phyloP scores from a whole-genome alignment of 1,140 invertebrate genomes.

The Trichogramma pretiosum region DNA sequence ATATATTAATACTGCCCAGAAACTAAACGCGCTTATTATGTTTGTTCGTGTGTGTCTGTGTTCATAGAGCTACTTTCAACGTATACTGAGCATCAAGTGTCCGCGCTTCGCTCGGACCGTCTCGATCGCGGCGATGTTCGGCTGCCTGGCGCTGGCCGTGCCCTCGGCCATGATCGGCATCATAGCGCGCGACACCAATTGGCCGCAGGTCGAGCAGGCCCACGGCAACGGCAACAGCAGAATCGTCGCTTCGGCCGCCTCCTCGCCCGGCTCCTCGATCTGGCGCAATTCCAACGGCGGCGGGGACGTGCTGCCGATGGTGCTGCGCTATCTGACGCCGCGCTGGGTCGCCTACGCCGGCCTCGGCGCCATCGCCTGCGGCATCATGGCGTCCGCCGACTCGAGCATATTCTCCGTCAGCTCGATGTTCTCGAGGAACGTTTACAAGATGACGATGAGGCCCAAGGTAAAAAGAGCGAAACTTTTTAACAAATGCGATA shows the following conservation, averaged over 20 bases:
- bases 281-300: slow-evolving; percentile 47
- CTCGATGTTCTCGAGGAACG: slow-evolving; percentile 75
- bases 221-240: too few species aligned
- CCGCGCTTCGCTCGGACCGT: slow-evolving; percentile 60
- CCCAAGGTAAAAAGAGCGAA: slow-evolving; percentile 58
- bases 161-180: slow-evolving; percentile 68
- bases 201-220: slow-evolving; percentile 49
- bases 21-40: too few species aligned
- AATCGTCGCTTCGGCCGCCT: too few species aligned
- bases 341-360: slow-evolving; percentile 52
- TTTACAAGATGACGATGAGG: slow-evolving; percentile 64
- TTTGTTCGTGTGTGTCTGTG: too few species aligned
- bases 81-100: slow-evolving; percentile 67
- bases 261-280: too few species aligned
- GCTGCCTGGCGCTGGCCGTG: slow-evolving; percentile 65
- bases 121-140: slow-evolving; percentile 66
- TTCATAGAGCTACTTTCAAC: slow-evolving; percentile 71
- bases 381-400: slow-evolving; percentile 77
- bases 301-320: slow-evolving; percentile 62
- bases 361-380: slow-evolving; percentile 69
- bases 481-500: neutral
- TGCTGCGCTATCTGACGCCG: slow-evolving; percentile 67
- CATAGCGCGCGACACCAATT: slow-evolving; percentile 59
- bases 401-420: slow-evolving; percentile 67
- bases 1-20: too few species aligned